A percentile compares a stretch with the other conserved stretches of the same genome.
Conservation (phyloP, 2,113 vertebrate species). For the Syngnathus typhle region DNA sequence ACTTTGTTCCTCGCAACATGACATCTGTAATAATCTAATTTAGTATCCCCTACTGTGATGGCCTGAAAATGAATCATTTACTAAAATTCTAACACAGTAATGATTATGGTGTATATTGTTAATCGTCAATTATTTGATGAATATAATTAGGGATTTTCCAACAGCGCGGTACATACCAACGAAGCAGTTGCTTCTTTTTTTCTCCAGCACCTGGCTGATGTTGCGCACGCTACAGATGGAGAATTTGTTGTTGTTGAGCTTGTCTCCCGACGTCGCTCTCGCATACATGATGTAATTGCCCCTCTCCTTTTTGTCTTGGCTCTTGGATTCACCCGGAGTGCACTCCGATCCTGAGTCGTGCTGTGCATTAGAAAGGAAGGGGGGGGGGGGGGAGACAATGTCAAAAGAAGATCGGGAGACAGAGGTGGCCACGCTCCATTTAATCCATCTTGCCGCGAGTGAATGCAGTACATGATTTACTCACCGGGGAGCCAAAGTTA, state of each 20-base stretch:
- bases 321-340: conserved; percentile 95
- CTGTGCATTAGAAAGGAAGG: conserved; percentile 53
- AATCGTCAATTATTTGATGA: too few species aligned
- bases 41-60: too few species aligned
- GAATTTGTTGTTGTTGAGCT: conserved; percentile 99
- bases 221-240: conserved; percentile 93
- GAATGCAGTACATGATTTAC: conserved; percentile 51
- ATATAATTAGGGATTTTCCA: not conserved
- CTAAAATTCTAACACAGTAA: too few species aligned
- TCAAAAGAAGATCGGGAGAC: conserved; percentile 21
- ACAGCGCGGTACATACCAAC: conserved; percentile 79
- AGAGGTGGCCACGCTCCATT: conserved; percentile 3
- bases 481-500: conserved; percentile 98
- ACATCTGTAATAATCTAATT: too few species aligned
- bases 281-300: conserved; percentile 99
- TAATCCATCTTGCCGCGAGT: conserved; percentile 10
- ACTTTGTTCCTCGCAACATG: too few species aligned
- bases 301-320: conserved; percentile 93
- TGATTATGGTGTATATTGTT: not conserved
- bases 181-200: conserved; percentile 93
- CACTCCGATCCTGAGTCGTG: conserved; percentile 98
- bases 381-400: conserved; percentile 2
- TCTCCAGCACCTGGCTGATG: conserved; percentile 98
- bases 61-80: too few species aligned
- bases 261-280: conserved; percentile 94